Evolutionary conservation across 2,113 vertebrate genomes (phyloP).

Genomic region (Drymodes brunneopygia): DNA sequence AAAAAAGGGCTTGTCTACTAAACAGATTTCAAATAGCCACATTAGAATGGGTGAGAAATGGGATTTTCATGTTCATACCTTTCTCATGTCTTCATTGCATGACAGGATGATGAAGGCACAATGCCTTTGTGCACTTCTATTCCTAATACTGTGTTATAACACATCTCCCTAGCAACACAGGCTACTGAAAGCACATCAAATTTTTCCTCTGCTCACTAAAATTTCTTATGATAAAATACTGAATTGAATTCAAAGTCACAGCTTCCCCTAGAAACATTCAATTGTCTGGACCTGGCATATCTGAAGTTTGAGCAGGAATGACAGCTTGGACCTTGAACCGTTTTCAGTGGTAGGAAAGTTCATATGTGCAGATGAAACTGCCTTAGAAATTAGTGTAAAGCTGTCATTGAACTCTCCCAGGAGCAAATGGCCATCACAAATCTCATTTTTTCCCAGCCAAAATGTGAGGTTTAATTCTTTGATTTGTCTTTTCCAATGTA

Average conservation of each 20-base stretch:
- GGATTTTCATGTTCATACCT: not conserved
- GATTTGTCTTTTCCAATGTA: not conserved
- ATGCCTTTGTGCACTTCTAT: not conserved
- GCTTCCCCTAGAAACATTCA: not conserved
- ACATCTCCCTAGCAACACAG: not conserved
- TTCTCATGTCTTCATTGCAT: not conserved
- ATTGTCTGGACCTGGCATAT: not conserved
- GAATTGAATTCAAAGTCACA: not conserved
- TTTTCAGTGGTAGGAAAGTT: not conserved
- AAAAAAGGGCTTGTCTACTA: not conserved
- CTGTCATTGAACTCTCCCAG: not conserved
- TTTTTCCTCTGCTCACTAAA: not conserved
- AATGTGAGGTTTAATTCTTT: not conserved
- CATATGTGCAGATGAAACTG: not conserved
- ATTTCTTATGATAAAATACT: not conserved
- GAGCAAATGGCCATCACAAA: not conserved
- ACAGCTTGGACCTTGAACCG: not conserved
- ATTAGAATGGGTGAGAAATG: not conserved
- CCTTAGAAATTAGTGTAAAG: not conserved
- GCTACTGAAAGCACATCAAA: not conserved
- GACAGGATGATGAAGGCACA: not conserved
- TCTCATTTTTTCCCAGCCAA: not conserved
- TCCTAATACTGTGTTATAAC: not conserved
- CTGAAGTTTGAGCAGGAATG: not conserved
- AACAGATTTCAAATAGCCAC: not conserved